Evolutionary conservation across 1,140 invertebrate species (phyloP).

Genomic region (Oedothorax gibbosus): DNA sequence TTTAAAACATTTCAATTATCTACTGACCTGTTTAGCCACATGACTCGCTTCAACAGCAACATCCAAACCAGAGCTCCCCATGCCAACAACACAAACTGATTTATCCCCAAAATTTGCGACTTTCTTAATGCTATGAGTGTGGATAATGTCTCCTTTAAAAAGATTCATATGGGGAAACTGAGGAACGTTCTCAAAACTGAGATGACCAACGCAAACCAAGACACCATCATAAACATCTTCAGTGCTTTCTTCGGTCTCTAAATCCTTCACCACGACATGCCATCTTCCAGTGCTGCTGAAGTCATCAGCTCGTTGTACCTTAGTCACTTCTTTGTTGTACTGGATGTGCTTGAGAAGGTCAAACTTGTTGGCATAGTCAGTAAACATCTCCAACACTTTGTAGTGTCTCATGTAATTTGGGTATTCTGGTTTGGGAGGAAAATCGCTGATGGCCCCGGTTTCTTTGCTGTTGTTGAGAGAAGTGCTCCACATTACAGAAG

Average conservation of each 20-base stretch:
- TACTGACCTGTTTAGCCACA: conserved; percentile 42
- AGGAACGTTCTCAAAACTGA: conserved; percentile 65
- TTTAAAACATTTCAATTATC: conserved; percentile 6
- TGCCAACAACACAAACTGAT: conserved; percentile 32
- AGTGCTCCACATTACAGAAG: conserved; percentile 62
- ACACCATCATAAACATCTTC: conserved; percentile 68
- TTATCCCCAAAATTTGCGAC: conserved; percentile 4
- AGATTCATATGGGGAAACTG: conserved; percentile 63
- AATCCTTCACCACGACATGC: conserved; percentile 65
- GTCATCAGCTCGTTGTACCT: conserved; percentile 64
- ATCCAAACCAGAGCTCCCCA: conserved; percentile 41
- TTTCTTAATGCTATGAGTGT: conserved; percentile 67
- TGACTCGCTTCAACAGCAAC: conserved; percentile 39
- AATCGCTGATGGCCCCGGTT: conserved; percentile 69
- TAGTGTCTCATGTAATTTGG: conserved; percentile 70
- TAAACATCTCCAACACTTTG: conserved; percentile 66
- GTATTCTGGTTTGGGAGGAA: conserved; percentile 69
- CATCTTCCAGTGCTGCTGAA: conserved; percentile 68
- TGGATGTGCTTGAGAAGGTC: conserved; percentile 66
- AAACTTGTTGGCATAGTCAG: conserved; percentile 67
- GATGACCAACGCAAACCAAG: conserved; percentile 63
- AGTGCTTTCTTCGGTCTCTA: conserved; percentile 57
- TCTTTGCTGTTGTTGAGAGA: conserved; percentile 70
- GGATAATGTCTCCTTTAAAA: conserved; percentile 70
- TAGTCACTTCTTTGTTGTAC: conserved; percentile 66